Base-by-base conservation (phyloP, 1,140 invertebrate genomes). In the Pinna nobilis region DNA sequence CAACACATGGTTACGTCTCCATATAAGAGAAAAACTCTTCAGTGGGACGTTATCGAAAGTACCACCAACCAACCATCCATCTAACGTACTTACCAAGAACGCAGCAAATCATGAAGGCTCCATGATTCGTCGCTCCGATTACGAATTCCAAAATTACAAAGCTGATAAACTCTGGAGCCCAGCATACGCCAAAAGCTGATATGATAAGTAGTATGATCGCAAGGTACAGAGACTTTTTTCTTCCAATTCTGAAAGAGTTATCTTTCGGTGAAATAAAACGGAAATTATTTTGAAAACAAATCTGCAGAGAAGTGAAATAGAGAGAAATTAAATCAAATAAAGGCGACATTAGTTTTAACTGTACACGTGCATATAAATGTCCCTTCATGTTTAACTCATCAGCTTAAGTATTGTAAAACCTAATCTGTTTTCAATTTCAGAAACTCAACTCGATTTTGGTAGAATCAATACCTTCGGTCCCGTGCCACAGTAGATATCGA, bases 61-160 rank as follows among this genome's bases (percentile, higher is more conserved):
- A n/a, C n/a, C n/a, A n/a, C n/a, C n/a, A n/a, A n/a, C n/a, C n/a
- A n/a, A n/a, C n/a, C 2, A 2, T 23, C 7, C 1, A 7, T n/a
- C 25, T 20, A 6, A 2, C 20, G 9, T 53, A 11, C 50, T 53
- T 53, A 78, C 73, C 74, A 2, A 82, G 44, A 3, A 82, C 77
- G 63, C 76, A 79, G n/a, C 71, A 72, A 1, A 70, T 67, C 51
- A 79, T 59, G 23, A 78, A 78, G 7, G 57, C 66, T 9, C 47
- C 70, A 33, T 66, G 70, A 33, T 65, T 77, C 39, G 72, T 49
- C 2, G 69, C 68, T 13, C 77, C 77, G 20, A 71, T 60, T 1
- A 75, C 51, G 47, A 76, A 68, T 51, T 70, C 51, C 2, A 78
- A 50, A 15, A 72, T 35, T 18, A 66, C 55, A 57, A 78, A 78